Evolutionary conservation across 2,888 invertebrate genomes (phyloP).

Genomic region (Prionchulus punctatus): DNA sequence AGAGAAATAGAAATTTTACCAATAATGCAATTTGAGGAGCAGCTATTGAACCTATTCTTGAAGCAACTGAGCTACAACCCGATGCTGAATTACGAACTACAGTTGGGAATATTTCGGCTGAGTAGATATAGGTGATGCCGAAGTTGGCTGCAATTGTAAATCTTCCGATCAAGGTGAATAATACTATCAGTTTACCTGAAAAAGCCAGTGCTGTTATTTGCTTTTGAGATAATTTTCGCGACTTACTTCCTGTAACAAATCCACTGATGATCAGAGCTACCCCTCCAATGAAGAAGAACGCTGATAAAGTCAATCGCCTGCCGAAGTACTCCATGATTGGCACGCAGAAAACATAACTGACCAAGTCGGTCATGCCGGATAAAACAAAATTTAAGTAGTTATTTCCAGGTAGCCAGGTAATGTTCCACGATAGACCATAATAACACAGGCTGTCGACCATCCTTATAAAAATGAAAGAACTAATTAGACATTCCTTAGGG

Average conservation of each 20-base stretch:
- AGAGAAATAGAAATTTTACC: too few species aligned
- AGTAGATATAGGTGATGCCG: slow-evolving; percentile 13
- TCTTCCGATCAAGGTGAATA: slow-evolving; percentile 7
- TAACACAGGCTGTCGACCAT: slow-evolving; percentile 12
- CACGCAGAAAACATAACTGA: slow-evolving; percentile 7
- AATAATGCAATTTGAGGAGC: slow-evolving; percentile 13
- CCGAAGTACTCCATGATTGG: slow-evolving; percentile 11
- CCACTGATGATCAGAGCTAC: neutral
- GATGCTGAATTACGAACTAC: slow-evolving; percentile 12
- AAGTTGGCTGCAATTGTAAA: slow-evolving; percentile 10
- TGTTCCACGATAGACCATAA: slow-evolving; percentile 13
- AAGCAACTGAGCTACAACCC: slow-evolving; percentile 8
- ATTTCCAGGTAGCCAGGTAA: slow-evolving; percentile 11
- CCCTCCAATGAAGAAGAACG: neutral
- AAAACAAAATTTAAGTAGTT: slow-evolving; percentile 13
- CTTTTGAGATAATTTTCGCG: too few species aligned
- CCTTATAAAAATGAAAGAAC: too few species aligned
- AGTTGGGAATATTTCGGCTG: slow-evolving; percentile 13
- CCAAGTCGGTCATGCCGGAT: slow-evolving; percentile 10
- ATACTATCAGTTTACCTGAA: too few species aligned
- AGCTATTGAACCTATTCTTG: slow-evolving; percentile 9
- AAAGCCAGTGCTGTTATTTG: too few species aligned
- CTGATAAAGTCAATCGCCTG: neutral
- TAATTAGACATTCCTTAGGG: too few species aligned
- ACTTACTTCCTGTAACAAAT: too few species aligned